Conservation (phyloP, 2,113 vertebrate species). For the Mobula birostris region DNA sequence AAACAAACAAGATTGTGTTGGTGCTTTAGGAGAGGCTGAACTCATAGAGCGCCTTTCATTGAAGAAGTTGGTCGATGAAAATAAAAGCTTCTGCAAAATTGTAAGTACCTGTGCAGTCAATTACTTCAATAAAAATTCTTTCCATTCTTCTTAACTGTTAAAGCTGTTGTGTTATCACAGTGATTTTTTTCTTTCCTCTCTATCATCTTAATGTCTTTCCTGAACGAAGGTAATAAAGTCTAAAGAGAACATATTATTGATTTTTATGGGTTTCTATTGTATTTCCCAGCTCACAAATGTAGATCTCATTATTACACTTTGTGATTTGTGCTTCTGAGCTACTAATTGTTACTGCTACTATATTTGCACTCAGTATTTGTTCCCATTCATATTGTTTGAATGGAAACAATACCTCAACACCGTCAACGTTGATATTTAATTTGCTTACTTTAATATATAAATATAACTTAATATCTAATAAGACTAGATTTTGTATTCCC, state of each 20-base stretch:
- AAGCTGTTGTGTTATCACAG: neutral
- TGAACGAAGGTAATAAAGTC: neutral
- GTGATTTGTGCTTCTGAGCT: neutral
- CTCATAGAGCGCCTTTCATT: constrained; percentile 84
- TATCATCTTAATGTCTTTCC: neutral
- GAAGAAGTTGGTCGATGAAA: constrained; percentile 85
- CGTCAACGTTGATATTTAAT: neutral
- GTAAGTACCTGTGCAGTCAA: constrained; percentile 59
- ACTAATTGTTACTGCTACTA: neutral
- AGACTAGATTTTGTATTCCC: neutral
- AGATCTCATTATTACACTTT: neutral
- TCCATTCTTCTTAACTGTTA: neutral
- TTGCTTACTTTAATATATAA: neutral
- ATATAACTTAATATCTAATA: neutral
- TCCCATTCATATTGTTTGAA: neutral
- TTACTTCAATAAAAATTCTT: neutral
- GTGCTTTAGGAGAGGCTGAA: constrained; percentile 83
- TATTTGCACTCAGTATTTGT: neutral
- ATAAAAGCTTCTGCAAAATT: constrained; percentile 91
- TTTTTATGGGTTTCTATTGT: neutral
- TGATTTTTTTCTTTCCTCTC: neutral
- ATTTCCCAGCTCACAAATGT: neutral
- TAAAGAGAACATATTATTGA: neutral
- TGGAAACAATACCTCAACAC: no score
- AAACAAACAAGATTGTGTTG: constrained; percentile 91